A percentile compares a stretch with the other conserved stretches of the same genome.
These are phyloP conservation scores for Sclerodermus sp. DNA, from an alignment of 2,888 invertebrate genomes.

Conservation along the genomic window DNA sequence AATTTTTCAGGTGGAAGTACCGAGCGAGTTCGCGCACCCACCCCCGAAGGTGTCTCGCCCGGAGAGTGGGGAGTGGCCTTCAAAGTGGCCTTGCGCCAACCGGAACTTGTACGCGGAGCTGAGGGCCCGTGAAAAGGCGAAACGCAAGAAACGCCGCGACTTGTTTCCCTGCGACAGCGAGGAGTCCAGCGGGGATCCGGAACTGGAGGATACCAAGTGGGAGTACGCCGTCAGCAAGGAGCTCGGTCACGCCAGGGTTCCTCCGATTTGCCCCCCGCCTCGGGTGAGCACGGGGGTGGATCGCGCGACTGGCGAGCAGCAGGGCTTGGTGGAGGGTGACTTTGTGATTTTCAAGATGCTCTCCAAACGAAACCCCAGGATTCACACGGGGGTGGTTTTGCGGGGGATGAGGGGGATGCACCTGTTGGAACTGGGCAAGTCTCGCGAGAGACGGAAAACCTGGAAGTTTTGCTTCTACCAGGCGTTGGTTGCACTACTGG, in stretches of 20 bases:
- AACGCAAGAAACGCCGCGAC: conserved; percentile 24
- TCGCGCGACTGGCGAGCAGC: conserved; percentile 35
- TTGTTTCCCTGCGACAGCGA: conserved; percentile 30
- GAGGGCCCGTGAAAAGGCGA: conserved; percentile 13
- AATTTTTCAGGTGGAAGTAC: background rate
- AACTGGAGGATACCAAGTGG: conserved; percentile 20
- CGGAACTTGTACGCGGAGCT: conserved; percentile 26
- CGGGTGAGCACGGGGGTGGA: conserved; percentile 25
- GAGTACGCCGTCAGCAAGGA: conserved; percentile 41
- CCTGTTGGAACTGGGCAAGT: conserved; percentile 33
- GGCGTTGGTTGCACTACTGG: conserved; percentile 43
- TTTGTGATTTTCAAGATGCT: conserved; percentile 35
- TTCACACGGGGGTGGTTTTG: conserved; percentile 39
- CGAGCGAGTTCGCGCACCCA: too few species aligned
- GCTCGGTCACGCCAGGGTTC: conserved; percentile 44
- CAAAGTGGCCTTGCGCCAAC: conserved; percentile 34
- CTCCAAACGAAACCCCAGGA: conserved; percentile 19
- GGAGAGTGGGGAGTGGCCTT: conserved; percentile 39
- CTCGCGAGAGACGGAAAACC: conserved; percentile 36
- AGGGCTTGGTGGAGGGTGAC: conserved; percentile 47
- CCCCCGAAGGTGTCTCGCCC: too few species aligned
- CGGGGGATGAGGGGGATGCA: conserved; percentile 48
- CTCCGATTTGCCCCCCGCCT: conserved; percentile 12
- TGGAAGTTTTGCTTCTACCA: conserved; percentile 53
- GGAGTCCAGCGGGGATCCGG: conserved; percentile 11